These are phyloP conservation scores for Pelochelys cantorii DNA, from an alignment of 2,797 vertebrate genomes.

Conservation along the genomic window DNA sequence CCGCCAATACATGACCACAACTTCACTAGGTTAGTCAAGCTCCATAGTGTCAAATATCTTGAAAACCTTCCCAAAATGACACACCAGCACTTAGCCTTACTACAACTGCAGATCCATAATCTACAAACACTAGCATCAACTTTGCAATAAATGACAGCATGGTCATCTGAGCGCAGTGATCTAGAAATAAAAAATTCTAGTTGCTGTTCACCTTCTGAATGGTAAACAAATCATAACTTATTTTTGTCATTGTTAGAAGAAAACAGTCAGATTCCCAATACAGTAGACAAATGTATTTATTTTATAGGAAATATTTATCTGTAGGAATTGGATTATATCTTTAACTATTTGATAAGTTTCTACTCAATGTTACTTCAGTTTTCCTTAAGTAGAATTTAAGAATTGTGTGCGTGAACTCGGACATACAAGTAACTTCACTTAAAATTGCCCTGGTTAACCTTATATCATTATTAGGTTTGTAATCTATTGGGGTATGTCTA, in stretches of 20 bases:
- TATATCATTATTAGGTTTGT: too few relatives aligned
- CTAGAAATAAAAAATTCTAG: neutral
- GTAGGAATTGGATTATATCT: neutral
- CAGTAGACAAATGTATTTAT: neutral
- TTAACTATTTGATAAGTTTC: neutral
- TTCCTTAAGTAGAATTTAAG: neutral
- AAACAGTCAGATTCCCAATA: neutral
- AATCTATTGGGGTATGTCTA: too few relatives aligned
- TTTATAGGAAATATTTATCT: neutral
- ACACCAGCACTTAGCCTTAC: neutral
- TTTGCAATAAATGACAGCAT: neutral
- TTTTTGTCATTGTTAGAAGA: neutral
- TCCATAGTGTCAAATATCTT: constrained; percentile 23
- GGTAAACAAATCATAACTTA: neutral
- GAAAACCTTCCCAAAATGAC: constrained; percentile 59
- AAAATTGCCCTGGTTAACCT: too few relatives aligned
- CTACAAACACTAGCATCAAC: fast-evolving
- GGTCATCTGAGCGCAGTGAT: neutral
- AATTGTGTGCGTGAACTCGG: neutral
- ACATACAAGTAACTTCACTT: neutral
- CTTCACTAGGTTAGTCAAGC: constrained; percentile 48
- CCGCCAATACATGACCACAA: constrained; percentile 57
- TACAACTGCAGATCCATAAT: neutral
- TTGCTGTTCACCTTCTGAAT: neutral
- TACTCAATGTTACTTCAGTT: too few relatives aligned